These are phyloP conservation scores for Tiliacea aurago DNA, from an alignment of 2,888 invertebrate species.

Conservation along the genomic window DNA sequence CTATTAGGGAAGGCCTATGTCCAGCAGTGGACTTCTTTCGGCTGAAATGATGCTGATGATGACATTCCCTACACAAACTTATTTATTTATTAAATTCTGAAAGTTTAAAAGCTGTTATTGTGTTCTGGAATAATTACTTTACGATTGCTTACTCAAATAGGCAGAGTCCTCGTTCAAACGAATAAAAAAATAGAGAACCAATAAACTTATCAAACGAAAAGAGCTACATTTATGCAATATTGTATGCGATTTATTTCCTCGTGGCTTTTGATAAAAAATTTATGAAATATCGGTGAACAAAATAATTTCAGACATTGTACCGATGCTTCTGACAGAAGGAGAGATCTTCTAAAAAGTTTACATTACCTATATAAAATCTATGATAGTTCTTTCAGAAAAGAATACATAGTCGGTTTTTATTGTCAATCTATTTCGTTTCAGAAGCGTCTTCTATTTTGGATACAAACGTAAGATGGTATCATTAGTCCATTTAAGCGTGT, in stretches of 20 bases:
- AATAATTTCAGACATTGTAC: conserved; percentile 21
- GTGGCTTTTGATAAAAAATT: conserved; percentile 1
- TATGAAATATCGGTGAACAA: conserved; percentile 20
- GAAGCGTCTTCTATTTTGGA: background rate
- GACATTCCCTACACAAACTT: too few relatives aligned
- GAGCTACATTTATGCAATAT: conserved; percentile 37
- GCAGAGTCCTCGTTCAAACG: background rate
- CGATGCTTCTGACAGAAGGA: conserved; percentile 22
- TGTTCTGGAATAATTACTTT: background rate
- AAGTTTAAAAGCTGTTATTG: background rate
- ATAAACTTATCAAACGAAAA: conserved; percentile 1
- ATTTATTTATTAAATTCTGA: background rate
- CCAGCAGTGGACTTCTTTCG: too few relatives aligned
- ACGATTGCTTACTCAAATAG: conserved; percentile 7
- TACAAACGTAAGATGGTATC: background rate
- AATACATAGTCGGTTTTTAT: background rate
- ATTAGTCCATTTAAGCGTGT: background rate
- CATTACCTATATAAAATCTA: background rate
- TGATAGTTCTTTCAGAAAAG: background rate
- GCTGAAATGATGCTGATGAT: too few relatives aligned
- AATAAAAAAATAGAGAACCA: conserved; percentile 9
- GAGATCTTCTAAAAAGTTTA: conserved; percentile 2
- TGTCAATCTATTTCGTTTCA: background rate
- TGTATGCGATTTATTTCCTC: conserved; percentile 2
- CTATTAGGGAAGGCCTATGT: too few relatives aligned